phyloP scores from a whole-genome alignment of 2,113 vertebrate species.

The Trichechus manatus region DNA sequence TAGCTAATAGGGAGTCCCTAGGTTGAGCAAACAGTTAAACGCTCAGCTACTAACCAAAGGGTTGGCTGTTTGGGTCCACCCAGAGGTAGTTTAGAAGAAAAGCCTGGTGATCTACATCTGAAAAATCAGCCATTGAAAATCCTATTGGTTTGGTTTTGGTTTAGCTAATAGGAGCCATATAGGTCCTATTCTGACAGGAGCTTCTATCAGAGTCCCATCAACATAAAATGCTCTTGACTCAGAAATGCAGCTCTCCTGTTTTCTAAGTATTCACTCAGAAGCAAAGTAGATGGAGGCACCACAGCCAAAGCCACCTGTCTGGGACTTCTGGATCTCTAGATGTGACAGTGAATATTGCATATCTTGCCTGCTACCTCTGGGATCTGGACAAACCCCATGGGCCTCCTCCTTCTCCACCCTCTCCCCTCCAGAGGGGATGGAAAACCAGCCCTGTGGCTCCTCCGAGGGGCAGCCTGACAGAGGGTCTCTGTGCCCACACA shows the following conservation, averaged over 20 bases:
- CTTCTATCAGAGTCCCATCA: not conserved
- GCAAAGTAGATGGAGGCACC: not conserved
- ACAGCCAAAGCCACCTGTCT: not conserved
- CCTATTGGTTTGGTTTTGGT: not conserved
- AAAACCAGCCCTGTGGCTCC: slow-evolving; percentile 47
- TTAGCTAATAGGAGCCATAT: not conserved
- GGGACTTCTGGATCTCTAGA: not conserved
- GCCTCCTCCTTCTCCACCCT: not conserved
- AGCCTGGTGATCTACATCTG: not conserved
- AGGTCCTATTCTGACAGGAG: not conserved
- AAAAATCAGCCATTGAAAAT: not conserved
- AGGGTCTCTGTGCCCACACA: slow-evolving; percentile 76
- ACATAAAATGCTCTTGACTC: not conserved
- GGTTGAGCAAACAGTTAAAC: not conserved
- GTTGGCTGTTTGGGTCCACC: no score
- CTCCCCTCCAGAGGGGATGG: not conserved
- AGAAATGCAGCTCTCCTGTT: not conserved
- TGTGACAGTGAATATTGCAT: not conserved
- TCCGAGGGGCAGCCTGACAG: slow-evolving; percentile 53
- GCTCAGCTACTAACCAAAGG: not conserved
- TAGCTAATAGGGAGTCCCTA: not conserved
- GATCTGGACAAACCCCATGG: not conserved
- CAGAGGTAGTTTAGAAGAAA: not conserved
- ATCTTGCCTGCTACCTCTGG: not conserved
- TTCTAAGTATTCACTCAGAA: not conserved